Conservation (phyloP, 2,888 invertebrate species). For the Drosophila sordidapex region DNA sequence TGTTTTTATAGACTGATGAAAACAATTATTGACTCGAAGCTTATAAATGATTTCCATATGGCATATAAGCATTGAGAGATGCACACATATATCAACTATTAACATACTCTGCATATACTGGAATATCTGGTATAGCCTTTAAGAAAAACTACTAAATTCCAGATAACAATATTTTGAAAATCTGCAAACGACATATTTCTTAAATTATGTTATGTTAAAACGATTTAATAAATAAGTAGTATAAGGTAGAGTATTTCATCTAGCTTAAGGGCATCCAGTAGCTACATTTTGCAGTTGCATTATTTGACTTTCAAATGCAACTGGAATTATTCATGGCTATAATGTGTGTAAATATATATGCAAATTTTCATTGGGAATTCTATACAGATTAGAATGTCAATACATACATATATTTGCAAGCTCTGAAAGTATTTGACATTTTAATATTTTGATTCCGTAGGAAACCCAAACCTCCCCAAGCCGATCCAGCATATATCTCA, state of each 20-base stretch:
- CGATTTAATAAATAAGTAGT: not conserved
- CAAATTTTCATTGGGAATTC: not conserved
- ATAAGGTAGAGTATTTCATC: not conserved
- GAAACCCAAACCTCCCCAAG: not conserved
- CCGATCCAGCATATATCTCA: not conserved
- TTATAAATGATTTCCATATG: slow-evolving; percentile 7
- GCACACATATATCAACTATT: not conserved
- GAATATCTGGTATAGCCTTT: not conserved
- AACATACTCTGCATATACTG: not conserved
- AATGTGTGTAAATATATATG: not conserved
- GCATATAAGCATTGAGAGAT: slow-evolving; percentile 3
- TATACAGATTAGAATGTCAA: not conserved
- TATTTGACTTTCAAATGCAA: not conserved
- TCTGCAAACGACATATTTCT: not conserved
- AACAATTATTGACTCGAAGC: not conserved
- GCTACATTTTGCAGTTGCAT: not conserved
- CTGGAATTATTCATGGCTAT: not conserved
- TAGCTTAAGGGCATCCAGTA: not conserved
- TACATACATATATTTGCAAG: not conserved
- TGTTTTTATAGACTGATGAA: slow-evolving; percentile 6
- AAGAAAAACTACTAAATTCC: not conserved
- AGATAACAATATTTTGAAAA: not conserved
- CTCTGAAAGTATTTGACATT: not conserved
- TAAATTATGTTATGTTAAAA: not conserved
- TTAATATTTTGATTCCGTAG: not conserved